Percentiles rank a stretch among this genome's conserved stretches.
Evolutionary conservation across 1,140 invertebrate genomes (phyloP).

Genomic region (Euglossa dilemma): DNA sequence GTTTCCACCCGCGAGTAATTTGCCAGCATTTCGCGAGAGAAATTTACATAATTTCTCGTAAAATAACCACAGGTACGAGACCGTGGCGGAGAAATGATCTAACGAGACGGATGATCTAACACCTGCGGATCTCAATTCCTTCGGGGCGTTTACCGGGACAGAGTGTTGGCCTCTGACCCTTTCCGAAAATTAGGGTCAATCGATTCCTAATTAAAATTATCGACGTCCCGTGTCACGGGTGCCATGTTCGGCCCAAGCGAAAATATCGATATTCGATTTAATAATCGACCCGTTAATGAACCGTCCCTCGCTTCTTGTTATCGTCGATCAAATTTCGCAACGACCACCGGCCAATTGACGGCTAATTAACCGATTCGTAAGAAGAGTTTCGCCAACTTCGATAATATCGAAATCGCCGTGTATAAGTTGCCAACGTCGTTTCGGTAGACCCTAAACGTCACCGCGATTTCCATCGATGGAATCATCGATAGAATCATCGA

Average conservation of each 20-base stretch:
- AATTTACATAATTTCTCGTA: too few relatives aligned
- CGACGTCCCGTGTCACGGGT: slow-evolving; percentile 30
- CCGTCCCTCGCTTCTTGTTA: background rate
- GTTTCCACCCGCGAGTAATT: too few relatives aligned
- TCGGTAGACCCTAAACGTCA: background rate
- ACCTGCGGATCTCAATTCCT: background rate
- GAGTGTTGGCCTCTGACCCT: background rate
- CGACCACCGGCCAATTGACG: background rate
- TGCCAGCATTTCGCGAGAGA: too few relatives aligned
- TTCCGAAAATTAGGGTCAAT: slow-evolving; percentile 42
- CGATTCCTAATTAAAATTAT: slow-evolving; percentile 50
- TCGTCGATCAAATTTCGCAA: slow-evolving; percentile 20
- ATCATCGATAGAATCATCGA: background rate
- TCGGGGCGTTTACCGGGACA: background rate
- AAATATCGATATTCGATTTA: slow-evolving; percentile 49
- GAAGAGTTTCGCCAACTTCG: background rate
- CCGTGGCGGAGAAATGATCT: background rate
- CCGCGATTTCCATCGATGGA: background rate
- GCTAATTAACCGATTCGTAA: slow-evolving; percentile 9
- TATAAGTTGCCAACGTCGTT: background rate
- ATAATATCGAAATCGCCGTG: background rate
- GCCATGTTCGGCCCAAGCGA: background rate
- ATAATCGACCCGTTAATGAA: slow-evolving; percentile 25
- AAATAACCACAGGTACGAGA: background rate
- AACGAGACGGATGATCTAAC: background rate